These are phyloP conservation scores for Lepidurus arcticus DNA, from an alignment of 1,140 invertebrate genomes.

Conservation along the genomic window DNA sequence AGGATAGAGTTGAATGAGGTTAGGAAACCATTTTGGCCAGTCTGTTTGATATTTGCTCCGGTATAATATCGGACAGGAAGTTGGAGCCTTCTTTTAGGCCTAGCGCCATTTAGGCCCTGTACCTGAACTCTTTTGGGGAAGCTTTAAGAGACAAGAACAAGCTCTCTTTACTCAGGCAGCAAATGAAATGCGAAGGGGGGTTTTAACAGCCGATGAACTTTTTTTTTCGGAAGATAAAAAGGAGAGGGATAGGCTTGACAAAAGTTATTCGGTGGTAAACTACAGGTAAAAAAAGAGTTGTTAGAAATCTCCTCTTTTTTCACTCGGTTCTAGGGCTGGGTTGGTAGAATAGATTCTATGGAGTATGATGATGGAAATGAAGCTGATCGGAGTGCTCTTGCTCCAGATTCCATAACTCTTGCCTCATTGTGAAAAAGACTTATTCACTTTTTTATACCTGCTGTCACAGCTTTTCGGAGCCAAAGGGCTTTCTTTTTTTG, in stretches of 20 bases:
- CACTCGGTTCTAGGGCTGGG: neutral
- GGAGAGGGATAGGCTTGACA: neutral
- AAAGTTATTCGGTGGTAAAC: neutral
- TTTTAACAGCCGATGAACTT: neutral
- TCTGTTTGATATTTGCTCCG: no score
- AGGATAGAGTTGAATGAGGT: no score
- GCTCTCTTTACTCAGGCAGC: neutral
- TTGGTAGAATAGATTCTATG: neutral
- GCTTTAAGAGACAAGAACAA: neutral
- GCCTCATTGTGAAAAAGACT: neutral
- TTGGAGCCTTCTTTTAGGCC: no score
- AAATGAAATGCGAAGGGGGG: neutral
- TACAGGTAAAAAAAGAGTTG: neutral
- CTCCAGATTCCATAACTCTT: neutral
- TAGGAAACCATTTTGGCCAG: no score
- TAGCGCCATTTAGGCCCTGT: neutral
- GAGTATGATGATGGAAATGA: constrained; percentile 1
- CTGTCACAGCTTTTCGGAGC: neutral
- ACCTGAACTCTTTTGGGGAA: neutral
- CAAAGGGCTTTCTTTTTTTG: neutral
- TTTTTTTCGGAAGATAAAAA: neutral
- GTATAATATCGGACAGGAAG: no score
- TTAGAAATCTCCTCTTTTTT: neutral
- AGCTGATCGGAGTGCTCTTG: constrained; percentile 6
- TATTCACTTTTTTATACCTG: neutral